Percentiles rank a stretch among this genome's conserved stretches.
Evolutionary conservation across 1,140 invertebrate species (phyloP).

Genomic region (Gonatopus flavifemur): DNA sequence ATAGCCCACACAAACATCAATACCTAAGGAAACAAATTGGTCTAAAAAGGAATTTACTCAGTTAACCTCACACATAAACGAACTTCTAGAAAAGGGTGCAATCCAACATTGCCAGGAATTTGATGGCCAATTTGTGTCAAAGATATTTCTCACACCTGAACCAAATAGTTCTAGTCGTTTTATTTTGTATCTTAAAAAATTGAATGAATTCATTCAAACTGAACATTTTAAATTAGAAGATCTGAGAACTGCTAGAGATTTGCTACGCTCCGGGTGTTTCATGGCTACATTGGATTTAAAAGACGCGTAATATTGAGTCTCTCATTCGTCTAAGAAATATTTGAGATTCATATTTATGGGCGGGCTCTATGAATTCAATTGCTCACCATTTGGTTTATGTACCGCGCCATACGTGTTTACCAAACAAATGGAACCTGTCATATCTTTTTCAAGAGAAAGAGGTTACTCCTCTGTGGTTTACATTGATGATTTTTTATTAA

Average conservation of each 20-base stretch:
- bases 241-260: not conserved
- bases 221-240: constrained; percentile 13
- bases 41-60: not conserved
- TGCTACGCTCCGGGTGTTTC: not conserved
- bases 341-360: constrained; percentile 14
- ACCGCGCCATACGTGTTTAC: constrained; percentile 25
- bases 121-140: not conserved
- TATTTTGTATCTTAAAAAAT: not conserved
- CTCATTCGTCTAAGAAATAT: not conserved
- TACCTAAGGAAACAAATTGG: not conserved
- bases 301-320: not conserved
- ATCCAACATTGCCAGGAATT: not conserved
- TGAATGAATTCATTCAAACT: constrained; percentile 1
- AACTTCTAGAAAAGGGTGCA: not conserved
- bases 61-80: not conserved
- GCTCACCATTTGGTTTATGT: constrained; percentile 21
- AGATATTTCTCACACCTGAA: not conserved
- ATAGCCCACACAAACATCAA: not conserved
- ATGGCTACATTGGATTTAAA: not conserved
- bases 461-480: constrained; percentile 8
- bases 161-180: not conserved
- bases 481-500: constrained; percentile 8
- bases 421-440: constrained; percentile 26
- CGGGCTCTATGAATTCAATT: constrained; percentile 19
- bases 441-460: constrained; percentile 6